A percentile compares a stretch with the other conserved stretches of the same genome.
Conservation (phyloP, 2,113 vertebrate genomes). For the Sciurus niger region DNA sequence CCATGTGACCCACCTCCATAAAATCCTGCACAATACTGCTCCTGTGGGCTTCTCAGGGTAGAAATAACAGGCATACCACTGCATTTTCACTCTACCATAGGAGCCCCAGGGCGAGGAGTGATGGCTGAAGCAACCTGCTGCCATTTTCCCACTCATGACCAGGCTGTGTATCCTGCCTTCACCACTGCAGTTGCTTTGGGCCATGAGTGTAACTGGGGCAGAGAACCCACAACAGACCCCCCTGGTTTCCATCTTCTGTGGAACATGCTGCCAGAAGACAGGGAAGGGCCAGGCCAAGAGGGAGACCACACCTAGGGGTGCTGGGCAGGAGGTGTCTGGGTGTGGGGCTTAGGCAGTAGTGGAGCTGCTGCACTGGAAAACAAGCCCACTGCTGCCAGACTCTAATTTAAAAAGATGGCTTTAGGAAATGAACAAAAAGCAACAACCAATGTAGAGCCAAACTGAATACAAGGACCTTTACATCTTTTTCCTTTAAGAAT, state of each 20-base stretch:
- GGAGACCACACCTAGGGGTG: not conserved
- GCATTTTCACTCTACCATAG: not conserved
- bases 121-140: too few relatives aligned
- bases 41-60: not conserved
- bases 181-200: not conserved
- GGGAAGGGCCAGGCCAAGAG: too few relatives aligned
- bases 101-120: accelerated
- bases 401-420: not conserved
- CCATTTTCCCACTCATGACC: too few relatives aligned
- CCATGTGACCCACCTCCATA: not conserved
- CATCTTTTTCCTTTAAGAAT: not conserved
- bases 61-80: not conserved
- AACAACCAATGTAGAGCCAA: not conserved
- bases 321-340: not conserved
- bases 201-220: not conserved
- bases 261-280: not conserved
- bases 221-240: not conserved
- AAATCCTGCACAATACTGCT: not conserved
- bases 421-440: not conserved
- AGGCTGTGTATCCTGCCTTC: not conserved
- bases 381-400: not conserved
- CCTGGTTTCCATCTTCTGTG: not conserved
- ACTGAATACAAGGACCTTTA: not conserved
- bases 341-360: not conserved
- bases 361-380: not conserved